phyloP scores from a whole-genome alignment of 1,140 invertebrate species.

The Zaprionus gabonicus region DNA sequence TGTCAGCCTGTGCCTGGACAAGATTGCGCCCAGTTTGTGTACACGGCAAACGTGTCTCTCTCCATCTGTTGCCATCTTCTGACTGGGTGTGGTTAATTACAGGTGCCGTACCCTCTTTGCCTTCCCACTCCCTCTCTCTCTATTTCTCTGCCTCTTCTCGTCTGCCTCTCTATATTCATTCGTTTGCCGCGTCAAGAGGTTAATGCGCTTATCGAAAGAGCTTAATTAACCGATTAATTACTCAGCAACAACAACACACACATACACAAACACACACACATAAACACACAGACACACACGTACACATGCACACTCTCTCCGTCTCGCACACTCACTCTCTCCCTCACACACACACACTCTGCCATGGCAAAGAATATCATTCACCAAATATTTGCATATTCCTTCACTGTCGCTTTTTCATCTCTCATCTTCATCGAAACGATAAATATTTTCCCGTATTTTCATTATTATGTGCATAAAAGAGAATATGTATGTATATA shows the following conservation, averaged over 20 bases:
- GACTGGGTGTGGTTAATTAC: constrained; percentile 46
- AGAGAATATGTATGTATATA: background rate
- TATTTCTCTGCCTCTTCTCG: background rate
- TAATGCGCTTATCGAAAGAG: constrained; percentile 51
- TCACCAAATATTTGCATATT: constrained; percentile 15
- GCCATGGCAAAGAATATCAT: constrained; percentile 4
- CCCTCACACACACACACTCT: background rate
- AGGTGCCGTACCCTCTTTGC: constrained; percentile 4
- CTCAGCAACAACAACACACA: background rate
- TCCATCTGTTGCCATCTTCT: constrained; percentile 12
- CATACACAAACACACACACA: too few relatives aligned
- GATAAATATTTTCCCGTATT: background rate
- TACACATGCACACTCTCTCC: background rate
- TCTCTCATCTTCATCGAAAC: background rate
- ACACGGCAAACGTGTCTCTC: constrained; percentile 37
- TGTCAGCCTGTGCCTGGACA: constrained; percentile 23
- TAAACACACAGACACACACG: background rate
- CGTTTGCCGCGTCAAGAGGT: constrained; percentile 20
- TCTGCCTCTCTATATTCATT: constrained; percentile 13
- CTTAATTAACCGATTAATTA: constrained; percentile 48
- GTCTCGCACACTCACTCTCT: too few relatives aligned
- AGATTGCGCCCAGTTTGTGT: constrained; percentile 51
- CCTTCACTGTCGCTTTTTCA: background rate
- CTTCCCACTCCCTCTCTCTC: background rate
- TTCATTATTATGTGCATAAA: background rate